Evolutionary conservation across 1,140 invertebrate species (phyloP).

Genomic region (Holcopasites calliopsidis): DNA sequence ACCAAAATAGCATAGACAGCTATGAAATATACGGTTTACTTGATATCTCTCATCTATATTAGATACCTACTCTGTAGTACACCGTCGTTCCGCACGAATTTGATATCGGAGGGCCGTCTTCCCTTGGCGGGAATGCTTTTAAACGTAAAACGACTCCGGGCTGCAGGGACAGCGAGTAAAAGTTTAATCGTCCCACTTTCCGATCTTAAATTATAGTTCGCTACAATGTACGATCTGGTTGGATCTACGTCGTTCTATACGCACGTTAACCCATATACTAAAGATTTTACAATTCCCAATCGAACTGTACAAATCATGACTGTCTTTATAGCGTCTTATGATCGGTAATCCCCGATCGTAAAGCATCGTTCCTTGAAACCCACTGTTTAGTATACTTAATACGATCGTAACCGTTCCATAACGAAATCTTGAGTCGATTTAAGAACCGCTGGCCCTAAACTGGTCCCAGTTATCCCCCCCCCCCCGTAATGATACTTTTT

Average conservation of each 20-base stretch:
- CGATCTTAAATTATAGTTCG: not conserved
- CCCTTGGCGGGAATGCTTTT: not conserved
- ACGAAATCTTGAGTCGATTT: too few relatives aligned
- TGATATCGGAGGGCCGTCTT: not conserved
- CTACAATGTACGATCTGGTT: not conserved
- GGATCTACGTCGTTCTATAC: too few relatives aligned
- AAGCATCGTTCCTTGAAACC: too few relatives aligned
- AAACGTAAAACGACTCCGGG: not conserved
- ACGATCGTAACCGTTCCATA: not conserved
- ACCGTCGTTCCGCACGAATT: not conserved
- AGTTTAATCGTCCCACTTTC: not conserved
- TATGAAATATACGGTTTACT: not conserved
- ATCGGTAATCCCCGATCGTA: too few relatives aligned
- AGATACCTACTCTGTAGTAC: conserved; percentile 2
- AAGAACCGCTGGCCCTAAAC: conserved; percentile 36
- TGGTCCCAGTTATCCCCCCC: too few relatives aligned
- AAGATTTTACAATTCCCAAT: not conserved
- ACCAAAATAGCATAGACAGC: not conserved
- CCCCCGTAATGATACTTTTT: conserved; percentile 17
- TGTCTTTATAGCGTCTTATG: too few relatives aligned
- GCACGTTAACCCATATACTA: not conserved
- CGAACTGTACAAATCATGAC: too few relatives aligned
- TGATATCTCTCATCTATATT: conserved; percentile 10
- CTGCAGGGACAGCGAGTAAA: not conserved
- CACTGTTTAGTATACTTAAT: too few relatives aligned